Percentiles rank a stretch among this genome's conserved stretches.
Evolutionary conservation across 2,797 vertebrate species (phyloP).

Genomic region (Gorsachius magnificus): DNA sequence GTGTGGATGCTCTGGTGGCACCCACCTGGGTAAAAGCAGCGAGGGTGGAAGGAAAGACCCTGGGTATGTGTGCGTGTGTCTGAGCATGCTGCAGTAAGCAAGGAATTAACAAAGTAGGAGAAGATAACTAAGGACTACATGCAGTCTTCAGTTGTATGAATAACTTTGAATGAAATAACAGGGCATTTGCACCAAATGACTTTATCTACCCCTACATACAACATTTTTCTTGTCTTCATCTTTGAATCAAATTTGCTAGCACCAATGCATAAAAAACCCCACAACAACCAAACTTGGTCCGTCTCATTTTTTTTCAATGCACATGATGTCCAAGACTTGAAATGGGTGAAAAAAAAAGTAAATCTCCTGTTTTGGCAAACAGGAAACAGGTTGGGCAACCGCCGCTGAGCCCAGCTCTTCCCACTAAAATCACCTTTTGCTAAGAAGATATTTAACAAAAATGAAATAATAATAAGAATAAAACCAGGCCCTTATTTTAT

Average conservation of each 20-base stretch:
- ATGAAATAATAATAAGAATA: background rate
- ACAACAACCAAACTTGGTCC: background rate
- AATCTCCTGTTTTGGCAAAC: background rate
- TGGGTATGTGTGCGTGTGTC: fast-evolving
- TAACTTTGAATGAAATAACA: background rate
- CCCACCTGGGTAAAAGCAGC: background rate
- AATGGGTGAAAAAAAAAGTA: background rate
- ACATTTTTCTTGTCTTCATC: background rate
- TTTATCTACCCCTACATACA: background rate
- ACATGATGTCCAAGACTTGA: background rate
- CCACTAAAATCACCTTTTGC: background rate
- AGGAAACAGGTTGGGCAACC: background rate
- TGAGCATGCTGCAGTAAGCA: background rate
- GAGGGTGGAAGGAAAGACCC: background rate
- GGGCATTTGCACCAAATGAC: background rate
- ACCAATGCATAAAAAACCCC: background rate
- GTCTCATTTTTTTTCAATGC: background rate
- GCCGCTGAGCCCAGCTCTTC: fast-evolving
- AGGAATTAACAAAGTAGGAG: background rate
- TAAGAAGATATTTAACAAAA: background rate
- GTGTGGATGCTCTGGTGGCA: background rate
- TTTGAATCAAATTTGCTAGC: background rate
- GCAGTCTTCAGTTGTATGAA: background rate
- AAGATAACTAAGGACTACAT: background rate
- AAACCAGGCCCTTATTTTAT: background rate